Conservation (phyloP, 2,888 invertebrate species). For the Ormyrus thymus region DNA sequence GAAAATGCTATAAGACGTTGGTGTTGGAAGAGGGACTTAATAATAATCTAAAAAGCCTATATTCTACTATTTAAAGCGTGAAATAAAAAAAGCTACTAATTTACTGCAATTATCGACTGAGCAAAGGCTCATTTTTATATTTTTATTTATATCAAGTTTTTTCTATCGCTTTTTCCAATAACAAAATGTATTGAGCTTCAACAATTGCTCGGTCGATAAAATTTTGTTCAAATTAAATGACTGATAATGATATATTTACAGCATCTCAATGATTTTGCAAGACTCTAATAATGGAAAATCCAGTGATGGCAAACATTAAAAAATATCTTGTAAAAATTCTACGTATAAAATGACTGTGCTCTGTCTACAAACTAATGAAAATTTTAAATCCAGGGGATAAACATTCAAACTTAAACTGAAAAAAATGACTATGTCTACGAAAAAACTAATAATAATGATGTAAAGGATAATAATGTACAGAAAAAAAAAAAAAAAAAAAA, state of each 20-base stretch:
- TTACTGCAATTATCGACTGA: constrained; percentile 36
- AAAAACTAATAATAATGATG: constrained; percentile 1
- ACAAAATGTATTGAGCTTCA: too few species aligned
- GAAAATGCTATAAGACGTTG: constrained; percentile 40
- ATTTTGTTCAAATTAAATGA: constrained; percentile 18
- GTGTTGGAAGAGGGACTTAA: constrained; percentile 51
- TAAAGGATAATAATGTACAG: neutral
- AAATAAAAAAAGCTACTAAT: constrained; percentile 51
- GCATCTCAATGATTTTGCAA: constrained; percentile 3
- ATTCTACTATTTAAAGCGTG: constrained; percentile 45
- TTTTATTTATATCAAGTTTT: too few species aligned
- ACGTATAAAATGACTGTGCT: constrained; percentile 26
- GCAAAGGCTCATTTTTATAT: neutral
- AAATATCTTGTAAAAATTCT: neutral
- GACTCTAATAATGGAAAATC: neutral
- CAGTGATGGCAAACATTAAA: constrained; percentile 25
- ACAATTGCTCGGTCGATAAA: constrained; percentile 32
- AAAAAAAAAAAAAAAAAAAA: neutral
- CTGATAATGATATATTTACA: constrained; percentile 41
- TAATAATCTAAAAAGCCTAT: constrained; percentile 26
- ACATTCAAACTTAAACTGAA: constrained; percentile 32
- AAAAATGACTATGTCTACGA: constrained; percentile 28
- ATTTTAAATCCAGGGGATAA: constrained; percentile 30
- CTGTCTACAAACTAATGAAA: constrained; percentile 40
- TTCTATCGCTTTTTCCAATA: too few species aligned